These are phyloP conservation scores for Rhombomys opimus DNA, from an alignment of 2,113 vertebrate species.

Conservation along the genomic window DNA sequence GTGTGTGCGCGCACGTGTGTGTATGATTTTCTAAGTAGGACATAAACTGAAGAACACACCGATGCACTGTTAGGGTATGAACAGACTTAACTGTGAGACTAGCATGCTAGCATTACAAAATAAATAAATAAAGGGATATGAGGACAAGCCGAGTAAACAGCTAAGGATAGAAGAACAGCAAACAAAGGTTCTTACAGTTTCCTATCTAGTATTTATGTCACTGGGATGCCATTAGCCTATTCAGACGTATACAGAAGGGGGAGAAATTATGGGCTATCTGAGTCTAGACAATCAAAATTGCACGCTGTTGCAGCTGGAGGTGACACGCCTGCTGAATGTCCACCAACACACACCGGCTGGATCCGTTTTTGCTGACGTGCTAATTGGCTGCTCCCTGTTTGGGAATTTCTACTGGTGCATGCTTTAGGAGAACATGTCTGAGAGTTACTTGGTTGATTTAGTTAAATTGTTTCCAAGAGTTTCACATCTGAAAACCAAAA, in stretches of 20 bases:
- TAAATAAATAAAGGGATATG: background rate
- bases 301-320: background rate
- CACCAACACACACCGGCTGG: background rate
- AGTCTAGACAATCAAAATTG: conserved; percentile 54
- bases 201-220: conserved; percentile 40
- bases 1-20: background rate
- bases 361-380: background rate
- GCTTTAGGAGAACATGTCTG: background rate
- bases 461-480: background rate
- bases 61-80: background rate
- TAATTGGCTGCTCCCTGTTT: conserved; percentile 64
- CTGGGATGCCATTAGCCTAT: background rate
- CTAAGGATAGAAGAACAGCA: conserved; percentile 21
- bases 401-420: background rate
- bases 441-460: background rate
- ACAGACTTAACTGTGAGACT: background rate
- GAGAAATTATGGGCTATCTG: conserved; percentile 46
- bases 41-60: background rate
- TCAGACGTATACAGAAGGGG: background rate
- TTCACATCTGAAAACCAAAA: background rate
- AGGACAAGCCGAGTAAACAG: background rate
- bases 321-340: background rate
- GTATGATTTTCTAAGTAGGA: background rate
- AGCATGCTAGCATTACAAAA: background rate
- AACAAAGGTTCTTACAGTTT: background rate